Evolutionary conservation across 2,888 invertebrate genomes (phyloP), one percentile per base, ranked within the genome.

Genomic region (Congeria kusceri): DNA sequence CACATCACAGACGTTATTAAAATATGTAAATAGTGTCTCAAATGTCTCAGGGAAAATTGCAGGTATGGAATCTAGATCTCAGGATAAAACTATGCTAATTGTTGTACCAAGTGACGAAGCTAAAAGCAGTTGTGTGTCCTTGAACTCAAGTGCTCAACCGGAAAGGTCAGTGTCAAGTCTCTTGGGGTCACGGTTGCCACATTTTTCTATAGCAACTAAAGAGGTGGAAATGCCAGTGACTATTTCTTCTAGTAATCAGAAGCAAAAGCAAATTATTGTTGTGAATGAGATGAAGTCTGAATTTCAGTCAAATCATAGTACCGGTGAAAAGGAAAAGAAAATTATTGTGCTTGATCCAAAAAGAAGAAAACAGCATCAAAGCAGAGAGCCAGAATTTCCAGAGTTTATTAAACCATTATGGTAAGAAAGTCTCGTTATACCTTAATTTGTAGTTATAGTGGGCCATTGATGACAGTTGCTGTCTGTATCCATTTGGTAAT

Each of bases 321-420:
- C 13, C 28, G n/a, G 23, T 18, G 56, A 64, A 44, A 46, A 27
- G 9, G 71, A 71, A 13, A 81, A 81, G 53, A 84, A 79, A 58
- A 80, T 80, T 53, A 81, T 80, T 47, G 73, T 75, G 59, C 59
- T 76, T 11, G 77, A 74, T 44, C 67, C 62, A 1, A 80, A 80
- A 59, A 85, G 70, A 46, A 83, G 80, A 65, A 74, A 69, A 64
- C 64, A 65, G 23, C 58, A 58, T 5, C 46, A 61, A 20, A 23
- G 9, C n/a, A 53, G 53, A 53, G 46, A 39, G 44, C n/a, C 69
- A 25, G 63, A 68, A 59, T 46, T 76, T 15, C 70, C 49, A 47
- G 81, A 80, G 32, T 67, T 64, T 20, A 73, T 85, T 20, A 28
- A 39, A 28, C 70, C 76, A 20, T 32, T 85, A 57, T 72, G 75